phyloP scores from a whole-genome alignment of 2,888 invertebrate genomes.

The Sinotaia quadrata region DNA sequence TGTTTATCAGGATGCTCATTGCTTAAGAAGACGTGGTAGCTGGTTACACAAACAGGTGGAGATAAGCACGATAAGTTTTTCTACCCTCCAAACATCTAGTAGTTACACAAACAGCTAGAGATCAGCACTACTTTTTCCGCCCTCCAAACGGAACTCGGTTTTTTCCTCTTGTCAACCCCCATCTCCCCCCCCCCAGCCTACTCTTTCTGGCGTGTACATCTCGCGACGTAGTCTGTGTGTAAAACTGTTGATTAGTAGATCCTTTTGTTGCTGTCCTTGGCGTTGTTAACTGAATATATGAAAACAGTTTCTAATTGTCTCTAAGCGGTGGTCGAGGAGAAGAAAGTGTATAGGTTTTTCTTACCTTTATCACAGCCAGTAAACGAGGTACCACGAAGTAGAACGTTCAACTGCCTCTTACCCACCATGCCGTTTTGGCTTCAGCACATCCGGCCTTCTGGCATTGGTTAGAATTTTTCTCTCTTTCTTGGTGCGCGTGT shows the following conservation, averaged over 20 bases:
- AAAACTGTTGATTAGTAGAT: no score
- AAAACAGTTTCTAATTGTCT: no score
- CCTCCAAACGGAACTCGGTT: neutral
- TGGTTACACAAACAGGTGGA: neutral
- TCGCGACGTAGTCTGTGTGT: neutral
- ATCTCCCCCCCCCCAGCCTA: neutral
- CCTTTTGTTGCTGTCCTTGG: no score
- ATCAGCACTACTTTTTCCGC: neutral
- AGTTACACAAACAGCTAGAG: no score
- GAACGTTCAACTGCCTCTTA: neutral
- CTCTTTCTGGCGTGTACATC: no score
- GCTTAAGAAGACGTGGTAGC: neutral
- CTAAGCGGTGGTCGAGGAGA: neutral
- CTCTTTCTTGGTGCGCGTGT: neutral
- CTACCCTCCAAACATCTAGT: no score
- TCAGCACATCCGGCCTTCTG: constrained; percentile 1
- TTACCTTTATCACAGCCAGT: constrained; percentile 1
- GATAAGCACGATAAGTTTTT: no score
- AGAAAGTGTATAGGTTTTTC: neutral
- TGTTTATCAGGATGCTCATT: neutral
- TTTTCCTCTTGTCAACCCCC: neutral
- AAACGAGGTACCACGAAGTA: neutral
- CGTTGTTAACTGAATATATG: no score
- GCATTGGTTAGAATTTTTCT: constrained; percentile 8
- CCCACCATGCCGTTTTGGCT: constrained; percentile 4